A percentile compares a stretch with the other conserved stretches of the same genome.
phyloP scores from a whole-genome alignment of 2,888 invertebrate genomes.

The Sesia apiformis region DNA sequence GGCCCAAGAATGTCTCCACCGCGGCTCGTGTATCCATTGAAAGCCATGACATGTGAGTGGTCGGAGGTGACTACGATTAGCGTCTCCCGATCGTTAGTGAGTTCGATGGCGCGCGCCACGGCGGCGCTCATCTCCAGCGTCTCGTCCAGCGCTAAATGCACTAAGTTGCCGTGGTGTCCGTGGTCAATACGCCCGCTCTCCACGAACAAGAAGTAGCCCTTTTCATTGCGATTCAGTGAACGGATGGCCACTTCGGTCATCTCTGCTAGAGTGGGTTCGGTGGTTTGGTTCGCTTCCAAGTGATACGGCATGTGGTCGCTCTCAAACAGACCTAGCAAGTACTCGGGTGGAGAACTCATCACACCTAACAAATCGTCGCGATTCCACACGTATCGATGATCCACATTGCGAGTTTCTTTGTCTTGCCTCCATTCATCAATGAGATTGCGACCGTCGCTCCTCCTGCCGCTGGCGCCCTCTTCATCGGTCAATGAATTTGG shows the following conservation, averaged over 20 bases:
- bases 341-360: constrained; percentile 65
- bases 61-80: constrained; percentile 85
- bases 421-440: constrained; percentile 78
- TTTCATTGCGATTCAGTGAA: constrained; percentile 74
- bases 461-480: constrained; percentile 52
- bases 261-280: constrained; percentile 62
- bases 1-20: constrained; percentile 51
- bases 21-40: constrained; percentile 79
- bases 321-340: constrained; percentile 78
- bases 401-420: constrained; percentile 43
- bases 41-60: constrained; percentile 82
- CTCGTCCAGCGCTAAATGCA: constrained; percentile 78
- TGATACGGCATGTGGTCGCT: constrained; percentile 79
- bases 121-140: constrained; percentile 78
- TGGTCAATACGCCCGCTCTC: constrained; percentile 80
- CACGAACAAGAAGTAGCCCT: constrained; percentile 87
- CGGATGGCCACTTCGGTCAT: constrained; percentile 78
- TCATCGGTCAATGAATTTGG: constrained; percentile 70
- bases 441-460: constrained; percentile 77
- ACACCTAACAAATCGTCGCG: constrained; percentile 66
- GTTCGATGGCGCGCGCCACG: constrained; percentile 54
- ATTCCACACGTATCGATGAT: constrained; percentile 72
- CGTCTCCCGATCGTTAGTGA: constrained; percentile 76
- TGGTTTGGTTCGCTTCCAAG: constrained; percentile 72
- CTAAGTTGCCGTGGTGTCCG: constrained; percentile 77